Conservation (phyloP, 1,140 invertebrate genomes). For the Ceratitis capitata region DNA sequence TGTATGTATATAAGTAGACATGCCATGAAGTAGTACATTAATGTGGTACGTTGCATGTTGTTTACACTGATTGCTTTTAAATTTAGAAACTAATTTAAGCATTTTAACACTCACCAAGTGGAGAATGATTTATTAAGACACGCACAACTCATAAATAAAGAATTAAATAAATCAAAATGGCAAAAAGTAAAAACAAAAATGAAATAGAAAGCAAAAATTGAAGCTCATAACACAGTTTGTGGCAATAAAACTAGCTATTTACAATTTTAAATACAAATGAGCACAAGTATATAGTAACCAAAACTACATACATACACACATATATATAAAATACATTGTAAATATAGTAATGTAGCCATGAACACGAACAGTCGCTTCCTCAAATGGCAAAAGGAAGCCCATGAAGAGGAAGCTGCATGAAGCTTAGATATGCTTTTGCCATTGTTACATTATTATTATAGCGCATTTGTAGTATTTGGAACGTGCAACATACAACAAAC, state of each 20-base stretch:
- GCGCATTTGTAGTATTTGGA: background rate
- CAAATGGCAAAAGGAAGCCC: background rate
- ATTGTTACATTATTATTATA: slow-evolving; percentile 24
- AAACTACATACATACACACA: too few relatives aligned
- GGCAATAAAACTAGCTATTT: too few relatives aligned
- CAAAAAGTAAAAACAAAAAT: too few relatives aligned
- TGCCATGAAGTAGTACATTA: too few relatives aligned
- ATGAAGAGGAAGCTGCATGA: background rate
- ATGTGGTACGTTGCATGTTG: background rate
- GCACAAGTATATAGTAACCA: too few relatives aligned
- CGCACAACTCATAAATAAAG: too few relatives aligned
- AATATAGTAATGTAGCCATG: background rate
- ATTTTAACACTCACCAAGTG: background rate
- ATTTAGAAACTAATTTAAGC: slow-evolving; percentile 20
- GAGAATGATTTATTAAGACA: background rate
- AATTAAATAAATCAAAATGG: too few relatives aligned
- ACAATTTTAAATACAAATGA: too few relatives aligned
- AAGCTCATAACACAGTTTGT: too few relatives aligned
- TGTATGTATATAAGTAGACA: background rate
- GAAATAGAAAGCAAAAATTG: too few relatives aligned
- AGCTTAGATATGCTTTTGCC: background rate
- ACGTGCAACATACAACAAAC: background rate
- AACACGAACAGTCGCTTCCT: background rate
- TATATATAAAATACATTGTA: too few relatives aligned
- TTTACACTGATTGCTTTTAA: slow-evolving; percentile 11